These are phyloP conservation scores for Mormyrus lacerda DNA, from an alignment of 2,113 vertebrate genomes.

Conservation along the genomic window DNA sequence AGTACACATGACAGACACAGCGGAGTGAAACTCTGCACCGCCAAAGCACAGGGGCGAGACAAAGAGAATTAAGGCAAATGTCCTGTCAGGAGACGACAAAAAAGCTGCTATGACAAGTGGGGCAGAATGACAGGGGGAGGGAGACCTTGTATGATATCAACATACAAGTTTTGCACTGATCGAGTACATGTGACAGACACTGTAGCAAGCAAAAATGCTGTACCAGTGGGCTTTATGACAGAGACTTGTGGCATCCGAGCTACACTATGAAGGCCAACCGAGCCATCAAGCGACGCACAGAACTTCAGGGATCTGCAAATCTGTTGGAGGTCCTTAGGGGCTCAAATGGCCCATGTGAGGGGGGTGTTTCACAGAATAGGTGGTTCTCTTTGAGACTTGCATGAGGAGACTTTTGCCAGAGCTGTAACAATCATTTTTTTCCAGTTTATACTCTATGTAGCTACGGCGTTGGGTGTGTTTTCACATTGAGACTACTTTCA, in stretches of 20 bases:
- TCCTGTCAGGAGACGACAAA: background rate
- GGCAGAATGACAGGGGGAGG: background rate
- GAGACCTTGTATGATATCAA: background rate
- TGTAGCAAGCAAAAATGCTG: background rate
- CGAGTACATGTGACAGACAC: background rate
- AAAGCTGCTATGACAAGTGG: background rate
- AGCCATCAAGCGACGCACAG: conserved; percentile 15
- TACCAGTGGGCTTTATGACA: background rate
- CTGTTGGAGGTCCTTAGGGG: background rate
- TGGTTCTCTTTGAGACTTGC: background rate
- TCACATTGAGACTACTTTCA: conserved; percentile 32
- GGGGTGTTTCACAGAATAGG: background rate
- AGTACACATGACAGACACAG: conserved; percentile 63
- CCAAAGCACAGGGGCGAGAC: conserved; percentile 46
- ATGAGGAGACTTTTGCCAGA: conserved; percentile 24
- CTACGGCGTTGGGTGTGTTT: conserved; percentile 29
- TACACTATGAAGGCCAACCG: conserved; percentile 51
- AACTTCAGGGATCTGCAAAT: background rate
- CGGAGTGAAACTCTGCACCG: conserved; percentile 51
- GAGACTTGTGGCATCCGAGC: background rate
- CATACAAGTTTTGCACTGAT: background rate
- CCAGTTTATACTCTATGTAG: conserved; percentile 38
- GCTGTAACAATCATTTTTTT: conserved; percentile 30
- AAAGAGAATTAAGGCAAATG: background rate
- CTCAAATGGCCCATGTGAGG: background rate